phyloP scores from a whole-genome alignment of 2,888 invertebrate genomes.

The Cosmia trapezina region DNA sequence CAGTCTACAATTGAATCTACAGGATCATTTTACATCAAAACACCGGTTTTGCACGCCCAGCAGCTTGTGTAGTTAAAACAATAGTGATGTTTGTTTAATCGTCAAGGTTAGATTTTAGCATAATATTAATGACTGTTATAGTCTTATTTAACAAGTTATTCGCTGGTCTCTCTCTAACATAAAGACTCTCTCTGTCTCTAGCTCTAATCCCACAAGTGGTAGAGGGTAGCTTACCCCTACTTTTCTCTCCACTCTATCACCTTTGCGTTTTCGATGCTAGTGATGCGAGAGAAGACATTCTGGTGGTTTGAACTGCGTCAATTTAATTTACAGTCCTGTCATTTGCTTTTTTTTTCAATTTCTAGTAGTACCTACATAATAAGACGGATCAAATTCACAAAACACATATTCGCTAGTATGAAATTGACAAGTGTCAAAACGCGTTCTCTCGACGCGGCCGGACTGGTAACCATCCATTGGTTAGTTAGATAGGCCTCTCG shows the following conservation, averaged over 20 bases:
- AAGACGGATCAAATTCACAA: too few species aligned
- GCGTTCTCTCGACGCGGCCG: too few species aligned
- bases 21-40: conserved; percentile 56
- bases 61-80: conserved; percentile 18
- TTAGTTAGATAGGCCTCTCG: too few species aligned
- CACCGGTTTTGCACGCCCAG: conserved; percentile 14
- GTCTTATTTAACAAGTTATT: neutral
- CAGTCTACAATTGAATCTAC: neutral
- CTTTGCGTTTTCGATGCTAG: neutral
- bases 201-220: neutral
- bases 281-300: neutral
- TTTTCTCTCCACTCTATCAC: neutral
- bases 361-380: too few species aligned
- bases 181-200: neutral
- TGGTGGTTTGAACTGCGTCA: neutral
- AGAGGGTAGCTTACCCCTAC: neutral
- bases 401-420: too few species aligned
- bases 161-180: neutral
- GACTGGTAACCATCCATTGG: too few species aligned
- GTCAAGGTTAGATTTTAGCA: conserved; percentile 37
- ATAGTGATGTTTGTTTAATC: conserved; percentile 32
- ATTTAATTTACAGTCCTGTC: neutral
- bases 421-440: too few species aligned
- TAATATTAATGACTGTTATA: neutral
- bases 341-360: neutral